Percentiles rank a stretch among this genome's conserved stretches.
phyloP scores from a whole-genome alignment of 2,113 vertebrate species.

The Saimiri boliviensis region DNA sequence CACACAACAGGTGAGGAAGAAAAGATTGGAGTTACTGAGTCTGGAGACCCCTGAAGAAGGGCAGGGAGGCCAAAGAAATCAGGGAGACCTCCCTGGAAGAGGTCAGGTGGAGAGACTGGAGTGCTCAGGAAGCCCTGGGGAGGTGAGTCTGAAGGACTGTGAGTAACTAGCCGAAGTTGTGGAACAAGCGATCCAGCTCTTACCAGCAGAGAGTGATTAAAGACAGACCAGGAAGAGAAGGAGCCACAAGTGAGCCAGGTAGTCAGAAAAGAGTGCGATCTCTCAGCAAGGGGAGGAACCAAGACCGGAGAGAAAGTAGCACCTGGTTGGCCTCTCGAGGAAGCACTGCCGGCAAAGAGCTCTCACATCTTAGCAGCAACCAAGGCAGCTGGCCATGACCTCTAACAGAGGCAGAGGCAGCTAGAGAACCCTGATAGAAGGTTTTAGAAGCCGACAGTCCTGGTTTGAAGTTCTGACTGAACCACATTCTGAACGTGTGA shows the following conservation, averaged over 20 bases:
- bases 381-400: background rate
- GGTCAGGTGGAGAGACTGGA: accelerated
- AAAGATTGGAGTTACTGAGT: background rate
- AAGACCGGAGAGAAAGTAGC: background rate
- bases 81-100: background rate
- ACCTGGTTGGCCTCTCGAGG: background rate
- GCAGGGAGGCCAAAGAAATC: background rate
- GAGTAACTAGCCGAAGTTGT: background rate
- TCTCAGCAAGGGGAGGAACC: background rate
- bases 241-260: background rate
- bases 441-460: background rate
- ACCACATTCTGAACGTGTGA: background rate
- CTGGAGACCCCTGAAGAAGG: background rate
- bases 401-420: background rate
- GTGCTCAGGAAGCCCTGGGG: background rate
- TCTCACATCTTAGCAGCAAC: background rate
- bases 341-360: background rate
- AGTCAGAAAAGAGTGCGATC: background rate
- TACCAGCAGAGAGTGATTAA: background rate
- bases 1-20: accelerated
- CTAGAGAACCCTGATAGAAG: background rate
- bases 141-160: background rate
- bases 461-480: background rate
- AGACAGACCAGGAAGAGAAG: background rate
- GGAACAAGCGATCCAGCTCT: accelerated